Base-by-base conservation (phyloP, 2,888 invertebrate genomes). In the Epinotia brunnichana region DNA sequence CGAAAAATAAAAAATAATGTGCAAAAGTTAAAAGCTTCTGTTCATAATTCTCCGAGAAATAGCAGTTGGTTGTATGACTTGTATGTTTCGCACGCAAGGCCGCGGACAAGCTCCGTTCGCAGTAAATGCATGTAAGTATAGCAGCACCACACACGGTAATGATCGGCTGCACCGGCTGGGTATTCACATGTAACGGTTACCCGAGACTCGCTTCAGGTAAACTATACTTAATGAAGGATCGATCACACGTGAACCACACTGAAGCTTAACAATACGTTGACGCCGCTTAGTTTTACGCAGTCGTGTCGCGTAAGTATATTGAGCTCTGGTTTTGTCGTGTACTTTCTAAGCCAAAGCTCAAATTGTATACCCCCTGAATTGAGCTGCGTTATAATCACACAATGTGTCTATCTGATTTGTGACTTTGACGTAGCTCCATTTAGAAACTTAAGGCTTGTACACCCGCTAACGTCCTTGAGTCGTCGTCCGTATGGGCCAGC, bases 61-160 rank as follows among this genome's bases (percentile, higher is more conserved):
- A 57, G n/a, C 57, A 29, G 29, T 57, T 56, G 19, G n/a, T 15
- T 5, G 44, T 9, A 44, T 3, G 48, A 13, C 10, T 15, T 5
- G 44, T 9, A 44, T 3, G 48, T 21, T 44, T n/a, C 56, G 66
- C 67, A 67, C 57, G 57, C 67, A 67, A 67, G 67, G 67, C 56
- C 67, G 44, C 29, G 17, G 63, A 63, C 48, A 51, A 24, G 57
- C 19, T 35, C 41, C 44, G 44, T 17, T 67, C 44, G 56, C 67
- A 24, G 54, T 56, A 67, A 67, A 44, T 67, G 56, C 67, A 21
- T 41, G 67, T 62, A 62, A 62, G 61, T 62, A 62, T 62, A 44
- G 61, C 61, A 9, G 44, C 44, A 24, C 17, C n/a, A 24, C 61
- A n/a, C 48, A 19, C 19, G n/a, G 62, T 56, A 56, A 60, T 48